Evolutionary conservation across 2,113 vertebrate species (phyloP).

Genomic region (Cettia cetti): DNA sequence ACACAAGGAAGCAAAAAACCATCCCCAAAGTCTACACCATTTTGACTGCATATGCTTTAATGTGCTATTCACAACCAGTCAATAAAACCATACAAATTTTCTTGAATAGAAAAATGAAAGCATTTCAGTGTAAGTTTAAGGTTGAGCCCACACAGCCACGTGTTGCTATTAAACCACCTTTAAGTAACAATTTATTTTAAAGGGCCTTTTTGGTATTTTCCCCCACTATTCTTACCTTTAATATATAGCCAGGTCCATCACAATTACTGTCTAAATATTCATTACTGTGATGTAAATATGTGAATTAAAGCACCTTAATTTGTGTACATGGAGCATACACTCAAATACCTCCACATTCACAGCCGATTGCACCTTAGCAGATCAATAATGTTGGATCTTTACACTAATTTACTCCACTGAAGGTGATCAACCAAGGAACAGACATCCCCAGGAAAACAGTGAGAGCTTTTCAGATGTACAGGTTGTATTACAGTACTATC

Average conservation of each 20-base stretch:
- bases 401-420: background rate
- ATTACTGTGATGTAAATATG: background rate
- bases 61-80: background rate
- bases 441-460: background rate
- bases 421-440: background rate
- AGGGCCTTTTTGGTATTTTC: background rate
- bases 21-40: background rate
- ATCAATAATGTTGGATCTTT: background rate
- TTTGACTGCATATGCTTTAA: background rate
- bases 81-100: background rate
- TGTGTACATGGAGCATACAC: background rate
- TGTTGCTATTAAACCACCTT: background rate
- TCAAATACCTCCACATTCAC: background rate
- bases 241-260: background rate
- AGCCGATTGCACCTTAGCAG: background rate
- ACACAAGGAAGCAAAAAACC: background rate
- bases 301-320: background rate
- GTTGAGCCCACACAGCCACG: background rate
- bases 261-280: background rate
- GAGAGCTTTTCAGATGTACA: background rate
- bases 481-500: background rate
- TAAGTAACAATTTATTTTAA: background rate
- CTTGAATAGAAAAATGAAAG: background rate
- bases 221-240: background rate
- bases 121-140: background rate